phyloP scores from a whole-genome alignment of 2,113 vertebrate genomes.

The Alethe diademata region DNA sequence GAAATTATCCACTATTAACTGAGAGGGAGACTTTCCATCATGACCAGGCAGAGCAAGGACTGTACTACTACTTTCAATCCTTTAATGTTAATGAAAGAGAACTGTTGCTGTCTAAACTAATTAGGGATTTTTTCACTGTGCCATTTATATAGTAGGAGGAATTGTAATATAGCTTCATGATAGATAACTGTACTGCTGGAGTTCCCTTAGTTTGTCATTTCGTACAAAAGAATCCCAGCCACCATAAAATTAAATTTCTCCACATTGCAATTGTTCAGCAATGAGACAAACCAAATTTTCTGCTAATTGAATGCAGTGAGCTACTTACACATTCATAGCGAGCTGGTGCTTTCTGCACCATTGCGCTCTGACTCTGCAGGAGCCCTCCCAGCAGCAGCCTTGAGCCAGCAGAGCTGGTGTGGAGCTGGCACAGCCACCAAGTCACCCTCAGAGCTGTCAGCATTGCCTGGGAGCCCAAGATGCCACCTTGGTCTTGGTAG shows the following conservation, averaged over 20 bases:
- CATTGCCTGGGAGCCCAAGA: background rate
- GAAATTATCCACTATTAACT: background rate
- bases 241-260: slow-evolving; percentile 65
- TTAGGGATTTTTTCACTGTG: slow-evolving; percentile 23
- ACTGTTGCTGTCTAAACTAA: background rate
- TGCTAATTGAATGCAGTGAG: slow-evolving; percentile 55
- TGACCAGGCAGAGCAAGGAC: background rate
- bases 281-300: slow-evolving; percentile 42
- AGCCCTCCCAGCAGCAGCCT: background rate
- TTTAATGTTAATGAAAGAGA: slow-evolving; percentile 10
- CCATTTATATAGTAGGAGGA: slow-evolving; percentile 26
- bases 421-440: background rate
- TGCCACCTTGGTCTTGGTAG: background rate
- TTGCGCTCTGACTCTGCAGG: background rate
- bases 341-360: slow-evolving; percentile 16
- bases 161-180: slow-evolving; percentile 7
- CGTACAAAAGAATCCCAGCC: slow-evolving; percentile 47
- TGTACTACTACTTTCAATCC: background rate
- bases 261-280: slow-evolving; percentile 41
- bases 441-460: background rate
- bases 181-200: slow-evolving; percentile 18
- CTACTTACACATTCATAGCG: slow-evolving; percentile 6
- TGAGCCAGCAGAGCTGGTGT: background rate
- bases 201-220: slow-evolving; percentile 46
- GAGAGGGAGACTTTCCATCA: background rate